Evolutionary conservation across 2,888 invertebrate genomes (phyloP).

Genomic region (Alsophila aescularia): DNA sequence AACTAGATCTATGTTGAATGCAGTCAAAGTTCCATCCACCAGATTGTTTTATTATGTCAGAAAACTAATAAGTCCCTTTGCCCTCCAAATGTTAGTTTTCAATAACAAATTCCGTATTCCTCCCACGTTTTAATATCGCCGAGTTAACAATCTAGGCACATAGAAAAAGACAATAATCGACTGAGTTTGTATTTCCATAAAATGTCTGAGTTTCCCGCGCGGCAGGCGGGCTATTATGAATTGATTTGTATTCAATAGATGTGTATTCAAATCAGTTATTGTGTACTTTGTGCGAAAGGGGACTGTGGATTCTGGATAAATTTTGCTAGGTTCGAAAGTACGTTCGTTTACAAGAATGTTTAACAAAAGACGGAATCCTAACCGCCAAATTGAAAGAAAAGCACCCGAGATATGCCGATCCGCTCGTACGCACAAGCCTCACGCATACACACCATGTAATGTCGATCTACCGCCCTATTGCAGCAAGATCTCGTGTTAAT

Average conservation of each 20-base stretch:
- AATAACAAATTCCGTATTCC: slow-evolving; percentile 24
- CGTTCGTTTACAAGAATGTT: no score
- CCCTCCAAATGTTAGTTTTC: slow-evolving; percentile 20
- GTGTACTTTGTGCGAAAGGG: slow-evolving; percentile 64
- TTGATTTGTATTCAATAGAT: slow-evolving; percentile 70
- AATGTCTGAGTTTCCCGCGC: slow-evolving; percentile 50
- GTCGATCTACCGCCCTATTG: no score
- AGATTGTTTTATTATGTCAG: no score
- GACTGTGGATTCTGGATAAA: slow-evolving; percentile 43
- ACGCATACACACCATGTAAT: no score
- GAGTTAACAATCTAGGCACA: slow-evolving; percentile 40
- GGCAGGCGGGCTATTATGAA: slow-evolving; percentile 52
- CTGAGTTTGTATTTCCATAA: slow-evolving; percentile 54
- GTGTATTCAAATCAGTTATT: slow-evolving; percentile 75
- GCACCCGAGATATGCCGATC: no score
- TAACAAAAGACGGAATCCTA: no score
- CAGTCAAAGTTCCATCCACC: no score
- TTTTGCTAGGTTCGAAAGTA: slow-evolving; percentile 7
- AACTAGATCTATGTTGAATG: no score
- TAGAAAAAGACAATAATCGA: slow-evolving; percentile 45
- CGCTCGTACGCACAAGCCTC: no score
- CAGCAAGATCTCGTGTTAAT: no score
- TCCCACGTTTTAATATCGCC: slow-evolving; percentile 29
- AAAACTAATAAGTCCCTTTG: slow-evolving; percentile 3
- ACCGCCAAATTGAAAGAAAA: no score